Evolutionary conservation across 1,140 invertebrate species (phyloP).

Genomic region (Vollenhovia emeryi): DNA sequence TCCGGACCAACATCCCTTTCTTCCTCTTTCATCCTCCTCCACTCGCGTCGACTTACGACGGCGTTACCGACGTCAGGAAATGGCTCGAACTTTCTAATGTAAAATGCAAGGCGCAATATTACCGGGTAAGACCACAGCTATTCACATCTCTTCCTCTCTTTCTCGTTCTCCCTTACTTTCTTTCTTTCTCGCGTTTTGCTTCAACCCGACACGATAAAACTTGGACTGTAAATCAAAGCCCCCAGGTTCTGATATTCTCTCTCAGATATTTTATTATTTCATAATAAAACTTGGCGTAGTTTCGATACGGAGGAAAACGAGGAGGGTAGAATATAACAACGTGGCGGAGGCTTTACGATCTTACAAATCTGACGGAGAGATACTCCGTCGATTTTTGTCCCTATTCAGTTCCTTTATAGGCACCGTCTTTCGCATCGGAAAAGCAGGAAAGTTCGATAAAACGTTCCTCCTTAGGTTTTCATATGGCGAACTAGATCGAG

Average conservation of each 20-base stretch:
- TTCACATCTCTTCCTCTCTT: slow-evolving; percentile 13
- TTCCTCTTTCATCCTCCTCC: background rate
- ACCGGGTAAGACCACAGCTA: slow-evolving; percentile 70
- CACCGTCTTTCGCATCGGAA: slow-evolving; percentile 49
- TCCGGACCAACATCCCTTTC: background rate
- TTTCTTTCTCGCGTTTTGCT: slow-evolving; percentile 43
- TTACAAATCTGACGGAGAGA: slow-evolving; percentile 79
- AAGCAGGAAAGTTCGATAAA: slow-evolving; percentile 69
- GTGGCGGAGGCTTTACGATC: slow-evolving; percentile 76
- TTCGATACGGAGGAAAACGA: slow-evolving; percentile 72
- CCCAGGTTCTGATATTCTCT: slow-evolving; percentile 68
- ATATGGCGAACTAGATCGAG: background rate
- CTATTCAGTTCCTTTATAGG: slow-evolving; percentile 64
- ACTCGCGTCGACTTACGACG: slow-evolving; percentile 27
- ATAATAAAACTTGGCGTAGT: slow-evolving; percentile 82
- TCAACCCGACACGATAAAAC: slow-evolving; percentile 80
- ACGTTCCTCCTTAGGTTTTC: slow-evolving; percentile 43
- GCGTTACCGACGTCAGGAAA: slow-evolving; percentile 67
- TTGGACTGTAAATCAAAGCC: slow-evolving; percentile 82
- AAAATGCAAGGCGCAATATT: slow-evolving; percentile 81
- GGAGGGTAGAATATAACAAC: slow-evolving; percentile 52
- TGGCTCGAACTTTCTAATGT: slow-evolving; percentile 79
- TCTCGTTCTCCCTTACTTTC: background rate
- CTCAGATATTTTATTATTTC: slow-evolving; percentile 85
- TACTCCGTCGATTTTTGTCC: slow-evolving; percentile 72